phyloP scores from a whole-genome alignment of 2,797 vertebrate genomes.

The Sarcoramphus papa region DNA sequence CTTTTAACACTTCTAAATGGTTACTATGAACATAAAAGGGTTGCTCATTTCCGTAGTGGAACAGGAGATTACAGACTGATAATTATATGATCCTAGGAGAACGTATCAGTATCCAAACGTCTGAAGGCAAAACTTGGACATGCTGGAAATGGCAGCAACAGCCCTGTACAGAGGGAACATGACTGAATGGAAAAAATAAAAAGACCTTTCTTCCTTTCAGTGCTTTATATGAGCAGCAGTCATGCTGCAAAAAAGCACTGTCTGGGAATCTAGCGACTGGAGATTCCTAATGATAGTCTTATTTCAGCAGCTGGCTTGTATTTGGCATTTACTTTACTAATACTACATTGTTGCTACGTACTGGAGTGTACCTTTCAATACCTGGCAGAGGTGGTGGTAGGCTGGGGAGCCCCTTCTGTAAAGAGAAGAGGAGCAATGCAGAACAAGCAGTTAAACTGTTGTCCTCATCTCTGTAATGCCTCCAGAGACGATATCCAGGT shows the following conservation, averaged over 20 bases:
- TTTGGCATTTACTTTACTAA: not conserved
- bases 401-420: not conserved
- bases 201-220: not conserved
- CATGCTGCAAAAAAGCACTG: not conserved
- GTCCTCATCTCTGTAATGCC: not conserved
- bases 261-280: not conserved
- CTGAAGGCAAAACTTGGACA: not conserved
- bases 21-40: conserved; percentile 6
- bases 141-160: not conserved
- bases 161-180: not conserved
- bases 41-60: not conserved
- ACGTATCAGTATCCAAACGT: not conserved
- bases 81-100: conserved; percentile 3
- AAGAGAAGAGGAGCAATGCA: not conserved
- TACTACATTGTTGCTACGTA: not conserved
- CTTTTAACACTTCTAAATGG: conserved; percentile 37
- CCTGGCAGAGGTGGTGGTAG: not conserved
- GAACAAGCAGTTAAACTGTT: fast-evolving
- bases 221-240: not conserved
- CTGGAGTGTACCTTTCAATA: not conserved
- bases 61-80: conserved; percentile 15
- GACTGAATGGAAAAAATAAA: conserved; percentile 19
- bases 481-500: not conserved
- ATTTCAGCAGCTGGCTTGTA: not conserved
- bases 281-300: not conserved